Evolutionary conservation across 2,797 vertebrate species (phyloP).

Genomic region (Nannoperca australis): DNA sequence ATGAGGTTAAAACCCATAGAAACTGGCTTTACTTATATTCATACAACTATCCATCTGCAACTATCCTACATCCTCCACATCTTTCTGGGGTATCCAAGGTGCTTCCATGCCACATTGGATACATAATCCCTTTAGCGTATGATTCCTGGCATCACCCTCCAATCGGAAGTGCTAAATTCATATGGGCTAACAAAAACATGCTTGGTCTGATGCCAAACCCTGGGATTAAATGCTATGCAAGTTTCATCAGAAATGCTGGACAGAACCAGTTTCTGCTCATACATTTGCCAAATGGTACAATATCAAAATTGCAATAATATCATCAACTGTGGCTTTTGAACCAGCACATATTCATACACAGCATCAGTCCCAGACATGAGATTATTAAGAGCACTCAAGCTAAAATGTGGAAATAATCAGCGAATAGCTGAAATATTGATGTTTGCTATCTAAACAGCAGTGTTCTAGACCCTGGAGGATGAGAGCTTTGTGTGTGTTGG

Average conservation of each 20-base stretch:
- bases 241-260: neutral
- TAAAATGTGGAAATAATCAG: slow-evolving; percentile 45
- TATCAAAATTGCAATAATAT: slow-evolving; percentile 12
- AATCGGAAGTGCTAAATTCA: neutral
- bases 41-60: no score
- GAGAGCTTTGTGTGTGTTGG: neutral
- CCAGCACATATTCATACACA: slow-evolving; percentile 1
- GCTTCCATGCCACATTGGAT: no score
- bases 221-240: neutral
- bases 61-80: no score
- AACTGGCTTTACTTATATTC: no score
- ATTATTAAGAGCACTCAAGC: slow-evolving; percentile 36
- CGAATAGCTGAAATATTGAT: slow-evolving; percentile 41
- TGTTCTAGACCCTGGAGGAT: slow-evolving; percentile 16
- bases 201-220: neutral
- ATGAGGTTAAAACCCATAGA: no score
- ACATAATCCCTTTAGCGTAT: no score
- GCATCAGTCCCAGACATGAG: slow-evolving; percentile 3
- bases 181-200: neutral
- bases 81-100: no score
- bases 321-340: slow-evolving; percentile 5
- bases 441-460: slow-evolving; percentile 28
- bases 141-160: no score
- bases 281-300: slow-evolving; percentile 4
- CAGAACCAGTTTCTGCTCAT: neutral